phyloP scores from a whole-genome alignment of 2,797 vertebrate species.

The Peromyscus aztecus region DNA sequence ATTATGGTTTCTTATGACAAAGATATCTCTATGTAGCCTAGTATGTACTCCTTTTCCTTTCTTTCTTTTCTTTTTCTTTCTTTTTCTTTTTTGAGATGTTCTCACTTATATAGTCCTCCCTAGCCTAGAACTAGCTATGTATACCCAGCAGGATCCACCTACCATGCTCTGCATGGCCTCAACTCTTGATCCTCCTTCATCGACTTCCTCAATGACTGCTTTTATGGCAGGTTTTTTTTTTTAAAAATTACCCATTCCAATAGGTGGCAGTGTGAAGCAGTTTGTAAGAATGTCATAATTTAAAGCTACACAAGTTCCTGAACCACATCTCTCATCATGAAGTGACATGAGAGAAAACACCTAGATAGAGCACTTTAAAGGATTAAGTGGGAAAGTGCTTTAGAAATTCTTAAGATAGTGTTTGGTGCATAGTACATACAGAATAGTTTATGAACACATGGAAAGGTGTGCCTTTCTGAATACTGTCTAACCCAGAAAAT shows the following conservation, averaged over 20 bases:
- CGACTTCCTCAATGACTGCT: neutral
- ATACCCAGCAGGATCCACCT: neutral
- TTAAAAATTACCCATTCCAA: neutral
- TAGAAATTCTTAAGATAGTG: neutral
- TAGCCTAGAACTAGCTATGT: neutral
- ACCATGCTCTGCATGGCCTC: neutral
- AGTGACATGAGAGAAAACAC: neutral
- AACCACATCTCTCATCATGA: neutral
- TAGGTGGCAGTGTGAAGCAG: neutral
- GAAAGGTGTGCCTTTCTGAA: neutral
- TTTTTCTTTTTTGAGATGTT: neutral
- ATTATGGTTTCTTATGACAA: neutral
- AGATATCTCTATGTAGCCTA: neutral
- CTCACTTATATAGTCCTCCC: neutral
- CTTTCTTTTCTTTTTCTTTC: too few species aligned
- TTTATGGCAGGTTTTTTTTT: neutral
- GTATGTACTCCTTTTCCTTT: neutral
- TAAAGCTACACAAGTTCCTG: neutral
- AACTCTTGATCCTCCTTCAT: neutral
- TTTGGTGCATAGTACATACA: neutral
- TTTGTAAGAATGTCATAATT: neutral
- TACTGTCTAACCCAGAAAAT: neutral
- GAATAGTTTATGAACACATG: neutral
- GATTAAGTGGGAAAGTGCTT: slow-evolving; percentile 21
- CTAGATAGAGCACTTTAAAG: neutral